phyloP scores from a whole-genome alignment of 2,797 vertebrate species.

The Mycteria americana region DNA sequence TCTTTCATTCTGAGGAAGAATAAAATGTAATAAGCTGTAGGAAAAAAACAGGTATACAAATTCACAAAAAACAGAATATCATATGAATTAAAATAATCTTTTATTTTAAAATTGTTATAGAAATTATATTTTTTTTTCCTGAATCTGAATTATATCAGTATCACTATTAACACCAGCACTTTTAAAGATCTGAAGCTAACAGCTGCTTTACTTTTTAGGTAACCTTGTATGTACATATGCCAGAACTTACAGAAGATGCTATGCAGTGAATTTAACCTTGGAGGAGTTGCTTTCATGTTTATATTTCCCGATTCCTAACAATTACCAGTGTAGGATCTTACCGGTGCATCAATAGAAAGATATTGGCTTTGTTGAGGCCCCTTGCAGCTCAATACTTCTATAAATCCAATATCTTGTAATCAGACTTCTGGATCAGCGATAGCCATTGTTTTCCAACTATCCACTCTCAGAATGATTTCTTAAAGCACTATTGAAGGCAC shows the following conservation, averaged over 20 bases:
- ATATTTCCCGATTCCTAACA: background rate
- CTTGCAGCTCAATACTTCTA: background rate
- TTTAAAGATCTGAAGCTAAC: background rate
- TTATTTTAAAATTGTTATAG: background rate
- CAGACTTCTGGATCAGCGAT: background rate
- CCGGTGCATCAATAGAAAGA: background rate
- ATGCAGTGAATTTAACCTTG: background rate
- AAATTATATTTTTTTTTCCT: background rate
- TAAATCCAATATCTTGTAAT: background rate
- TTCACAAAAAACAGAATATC: background rate
- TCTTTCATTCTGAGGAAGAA: background rate
- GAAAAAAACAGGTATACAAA: background rate
- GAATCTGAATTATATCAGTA: background rate
- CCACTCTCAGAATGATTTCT: background rate
- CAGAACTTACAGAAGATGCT: background rate
- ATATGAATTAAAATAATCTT: background rate
- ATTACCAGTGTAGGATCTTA: background rate
- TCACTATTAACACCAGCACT: background rate
- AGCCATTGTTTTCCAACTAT: background rate
- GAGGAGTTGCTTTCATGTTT: background rate
- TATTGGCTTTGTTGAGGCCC: background rate
- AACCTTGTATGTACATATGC: background rate
- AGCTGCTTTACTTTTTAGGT: background rate
- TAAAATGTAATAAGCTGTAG: background rate
- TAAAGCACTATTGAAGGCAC: background rate